Evolutionary conservation across 37 sponge, comb jelly and placozoan species (phyloP).

Genomic region (Agelas oroides): DNA sequence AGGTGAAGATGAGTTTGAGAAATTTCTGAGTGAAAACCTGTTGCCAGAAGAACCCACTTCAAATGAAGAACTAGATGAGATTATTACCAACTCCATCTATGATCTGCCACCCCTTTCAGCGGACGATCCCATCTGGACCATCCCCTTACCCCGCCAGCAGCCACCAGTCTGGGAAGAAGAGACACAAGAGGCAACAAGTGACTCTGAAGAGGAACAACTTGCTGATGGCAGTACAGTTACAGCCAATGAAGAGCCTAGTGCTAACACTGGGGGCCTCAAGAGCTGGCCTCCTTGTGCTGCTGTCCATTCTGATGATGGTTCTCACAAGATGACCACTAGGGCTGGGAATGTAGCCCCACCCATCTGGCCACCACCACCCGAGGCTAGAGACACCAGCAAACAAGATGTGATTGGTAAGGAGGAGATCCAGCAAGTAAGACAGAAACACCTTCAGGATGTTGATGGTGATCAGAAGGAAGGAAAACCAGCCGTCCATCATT

Average conservation of each 20-base stretch:
- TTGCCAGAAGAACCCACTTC: slow-evolving; percentile 22
- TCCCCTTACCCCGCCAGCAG: not conserved
- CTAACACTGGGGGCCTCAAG: slow-evolving; percentile 8
- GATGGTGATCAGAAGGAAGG: not conserved
- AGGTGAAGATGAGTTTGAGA: not conserved
- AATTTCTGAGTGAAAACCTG: not conserved
- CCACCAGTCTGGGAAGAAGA: not conserved
- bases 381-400: too few species aligned
- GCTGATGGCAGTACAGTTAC: not conserved
- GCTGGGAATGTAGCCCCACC: too few species aligned
- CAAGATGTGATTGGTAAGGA: slow-evolving; percentile 15
- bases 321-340: too few species aligned
- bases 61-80: slow-evolving; percentile 11
- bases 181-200: not conserved
- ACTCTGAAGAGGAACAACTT: not conserved
- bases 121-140: slow-evolving; percentile 21
- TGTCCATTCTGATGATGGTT: not conserved
- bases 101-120: not conserved
- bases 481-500: too few species aligned
- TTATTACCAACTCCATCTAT: not conserved
- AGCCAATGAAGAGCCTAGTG: not conserved
- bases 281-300: slow-evolving; percentile 59
- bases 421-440: slow-evolving; percentile 6
- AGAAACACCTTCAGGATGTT: slow-evolving; percentile 17
- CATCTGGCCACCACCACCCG: too few species aligned